A percentile compares a stretch with the other conserved stretches of the same genome.
These are phyloP conservation scores for Agrotis exclamationis DNA, from an alignment of 2,888 invertebrate species.

Conservation along the genomic window DNA sequence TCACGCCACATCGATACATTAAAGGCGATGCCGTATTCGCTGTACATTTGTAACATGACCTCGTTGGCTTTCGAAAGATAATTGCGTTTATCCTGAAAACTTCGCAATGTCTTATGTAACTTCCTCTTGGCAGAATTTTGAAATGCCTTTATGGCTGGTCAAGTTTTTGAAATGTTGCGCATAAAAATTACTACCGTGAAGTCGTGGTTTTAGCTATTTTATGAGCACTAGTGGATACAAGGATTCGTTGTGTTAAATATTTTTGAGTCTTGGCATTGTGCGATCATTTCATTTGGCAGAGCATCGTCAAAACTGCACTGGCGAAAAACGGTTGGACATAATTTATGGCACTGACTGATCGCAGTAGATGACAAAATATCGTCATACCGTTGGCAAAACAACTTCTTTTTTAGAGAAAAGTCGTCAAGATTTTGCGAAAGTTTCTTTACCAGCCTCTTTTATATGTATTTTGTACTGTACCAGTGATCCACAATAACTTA, in stretches of 20 bases:
- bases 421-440: not conserved
- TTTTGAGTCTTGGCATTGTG: not conserved
- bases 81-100: slow-evolving; percentile 46
- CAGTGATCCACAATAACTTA: too few species aligned
- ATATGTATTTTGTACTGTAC: too few species aligned
- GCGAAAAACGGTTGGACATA: not conserved
- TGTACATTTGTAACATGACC: slow-evolving; percentile 35
- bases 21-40: slow-evolving; percentile 21
- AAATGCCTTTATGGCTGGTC: slow-evolving; percentile 19
- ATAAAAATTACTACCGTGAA: slow-evolving; percentile 1
- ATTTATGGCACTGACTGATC: not conserved
- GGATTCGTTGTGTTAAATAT: not conserved
- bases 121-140: slow-evolving; percentile 23
- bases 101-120: slow-evolving; percentile 29
- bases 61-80: slow-evolving; percentile 39
- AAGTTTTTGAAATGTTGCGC: slow-evolving; percentile 22
- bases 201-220: not conserved
- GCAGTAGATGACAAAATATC: not conserved
- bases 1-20: slow-evolving; percentile 20
- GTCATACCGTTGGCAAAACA: not conserved
- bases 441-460: not conserved
- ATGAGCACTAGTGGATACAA: not conserved
- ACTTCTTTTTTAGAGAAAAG: not conserved
- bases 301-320: not conserved
- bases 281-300: not conserved